Base-by-base conservation (phyloP, 2,888 invertebrate species). In the Omphaloscelis lunosa region DNA sequence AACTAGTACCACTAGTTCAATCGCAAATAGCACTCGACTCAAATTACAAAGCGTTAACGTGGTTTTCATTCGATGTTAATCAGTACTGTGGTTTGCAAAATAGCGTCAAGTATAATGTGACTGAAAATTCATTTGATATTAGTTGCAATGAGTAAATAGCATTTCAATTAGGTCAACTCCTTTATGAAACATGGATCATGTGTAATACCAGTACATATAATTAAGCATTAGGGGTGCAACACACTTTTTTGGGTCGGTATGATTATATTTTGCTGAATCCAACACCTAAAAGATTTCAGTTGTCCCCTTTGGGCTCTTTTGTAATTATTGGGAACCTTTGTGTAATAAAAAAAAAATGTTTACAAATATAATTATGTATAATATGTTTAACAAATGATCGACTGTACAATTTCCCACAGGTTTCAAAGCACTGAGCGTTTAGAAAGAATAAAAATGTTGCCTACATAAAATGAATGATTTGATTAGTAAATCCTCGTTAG, bases 41-140 rank as follows among this genome's bases (percentile, higher is more conserved):
- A 34, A 81, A 81, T 81, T 74, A 74, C 61, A 67, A 48, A 68
- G 45, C 29, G 27, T 20, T 58, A 23, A 65, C 29, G 74, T 51
- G 61, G 62, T 62, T 71, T 72, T 59, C 12, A 77, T 72, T 34
- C 20, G 2, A 80, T 71, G n/a, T 78, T 79, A 70, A 80, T 80
- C 41, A 45, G 63, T 41, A 80, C 59, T 59, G 34, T 45, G 72
- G 77, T 65, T 63, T 34, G 15, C 27, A 20, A 72, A 78, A 63
- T 58, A 34, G 58, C 11, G 34, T 12, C 0, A 51, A 45, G 15
- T 80, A 45, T 23, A n/a, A 9, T 59, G 27, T 15, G 23, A 62
- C 39, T 67, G 48, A 12, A 71, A 71, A 39, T 51, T 71, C 12
- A 63, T 65, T 72, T 48, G n/a, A 41, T 41, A 68, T 68, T 67